Percentiles rank a stretch among this genome's conserved stretches.
These are phyloP conservation scores for Dryoscopus gambensis DNA, from an alignment of 2,113 vertebrate genomes.

Conservation along the genomic window DNA sequence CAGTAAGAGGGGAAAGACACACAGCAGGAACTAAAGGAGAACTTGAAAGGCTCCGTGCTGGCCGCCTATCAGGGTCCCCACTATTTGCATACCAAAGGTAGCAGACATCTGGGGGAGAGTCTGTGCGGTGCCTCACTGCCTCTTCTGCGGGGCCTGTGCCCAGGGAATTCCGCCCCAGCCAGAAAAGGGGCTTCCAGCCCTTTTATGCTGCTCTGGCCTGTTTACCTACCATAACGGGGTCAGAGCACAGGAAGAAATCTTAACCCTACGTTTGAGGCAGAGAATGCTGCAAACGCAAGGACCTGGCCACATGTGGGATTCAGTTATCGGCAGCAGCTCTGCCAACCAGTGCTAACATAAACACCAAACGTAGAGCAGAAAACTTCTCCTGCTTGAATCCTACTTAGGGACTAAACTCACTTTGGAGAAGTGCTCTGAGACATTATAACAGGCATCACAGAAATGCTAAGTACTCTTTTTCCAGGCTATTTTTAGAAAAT, in stretches of 20 bases:
- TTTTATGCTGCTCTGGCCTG: constrained; percentile 26
- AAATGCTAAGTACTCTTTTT: neutral
- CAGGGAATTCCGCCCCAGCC: constrained; percentile 11
- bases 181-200: neutral
- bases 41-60: constrained; percentile 47
- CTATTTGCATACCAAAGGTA: constrained; percentile 62
- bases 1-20: constrained; percentile 51
- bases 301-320: neutral
- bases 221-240: constrained; percentile 38
- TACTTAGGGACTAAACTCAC: neutral
- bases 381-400: neutral
- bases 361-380: neutral
- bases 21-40: constrained; percentile 14
- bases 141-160: neutral
- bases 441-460: neutral
- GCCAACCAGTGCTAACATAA: fast-evolving
- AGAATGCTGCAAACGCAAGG: neutral
- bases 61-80: neutral
- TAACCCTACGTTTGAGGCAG: neutral
- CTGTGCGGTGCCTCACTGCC: neutral
- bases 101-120: constrained; percentile 39
- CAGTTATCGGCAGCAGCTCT: neutral
- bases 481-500: neutral
- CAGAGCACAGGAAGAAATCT: constrained; percentile 53
- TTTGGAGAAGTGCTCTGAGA: neutral